Percentiles rank a stretch among this genome's conserved stretches.
Conservation (phyloP, 2,888 invertebrate species). For the Tipula confusa region DNA sequence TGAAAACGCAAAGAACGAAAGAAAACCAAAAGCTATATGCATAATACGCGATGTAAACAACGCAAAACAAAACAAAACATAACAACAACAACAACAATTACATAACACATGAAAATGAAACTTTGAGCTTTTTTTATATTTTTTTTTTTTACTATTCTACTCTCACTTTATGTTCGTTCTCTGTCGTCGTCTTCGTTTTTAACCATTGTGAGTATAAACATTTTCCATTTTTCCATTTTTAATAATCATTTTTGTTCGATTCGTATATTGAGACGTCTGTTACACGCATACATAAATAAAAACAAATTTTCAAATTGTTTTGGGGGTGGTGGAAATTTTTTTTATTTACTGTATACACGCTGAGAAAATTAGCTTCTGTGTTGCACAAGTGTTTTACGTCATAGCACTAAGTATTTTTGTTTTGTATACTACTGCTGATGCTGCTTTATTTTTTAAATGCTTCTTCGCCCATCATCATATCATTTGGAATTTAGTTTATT, state of each 20-base stretch:
- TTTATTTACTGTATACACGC: background rate
- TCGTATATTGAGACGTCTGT: background rate
- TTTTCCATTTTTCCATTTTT: background rate
- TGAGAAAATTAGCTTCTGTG: slow-evolving; percentile 1
- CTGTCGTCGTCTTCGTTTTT: background rate
- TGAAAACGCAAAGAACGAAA: background rate
- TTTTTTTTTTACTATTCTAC: background rate
- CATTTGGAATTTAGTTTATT: background rate
- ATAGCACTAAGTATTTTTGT: background rate
- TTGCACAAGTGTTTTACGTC: background rate
- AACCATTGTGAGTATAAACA: no score
- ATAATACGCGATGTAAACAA: background rate
- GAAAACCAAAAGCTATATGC: background rate
- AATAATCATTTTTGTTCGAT: background rate
- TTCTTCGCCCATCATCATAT: background rate
- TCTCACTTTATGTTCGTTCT: background rate
- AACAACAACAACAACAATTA: background rate
- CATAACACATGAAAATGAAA: background rate
- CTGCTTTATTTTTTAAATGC: background rate
- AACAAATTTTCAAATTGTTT: background rate
- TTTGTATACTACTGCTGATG: no score
- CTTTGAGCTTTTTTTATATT: slow-evolving; percentile 8
- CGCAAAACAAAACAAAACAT: background rate
- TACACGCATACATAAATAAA: background rate
- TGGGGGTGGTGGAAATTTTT: background rate